Conservation (phyloP, 2,113 vertebrate species). For the Pseudorhombus dupliciocellatus region DNA sequence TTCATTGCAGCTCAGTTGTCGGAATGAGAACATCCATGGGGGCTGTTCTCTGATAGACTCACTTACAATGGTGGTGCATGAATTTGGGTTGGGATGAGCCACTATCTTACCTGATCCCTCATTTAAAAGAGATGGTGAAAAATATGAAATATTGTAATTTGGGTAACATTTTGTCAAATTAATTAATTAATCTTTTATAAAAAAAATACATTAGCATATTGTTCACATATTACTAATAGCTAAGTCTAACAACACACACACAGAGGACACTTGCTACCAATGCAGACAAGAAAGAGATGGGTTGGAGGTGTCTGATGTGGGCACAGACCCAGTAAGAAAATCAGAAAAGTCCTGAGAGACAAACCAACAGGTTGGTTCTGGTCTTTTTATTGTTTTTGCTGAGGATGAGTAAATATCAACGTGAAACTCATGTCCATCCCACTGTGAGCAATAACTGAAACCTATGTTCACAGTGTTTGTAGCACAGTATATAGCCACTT, state of each 20-base stretch:
- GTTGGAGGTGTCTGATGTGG: too few species aligned
- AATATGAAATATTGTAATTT: too few species aligned
- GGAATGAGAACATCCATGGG: background rate
- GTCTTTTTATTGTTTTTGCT: background rate
- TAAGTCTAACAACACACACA: too few species aligned
- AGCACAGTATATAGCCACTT: background rate
- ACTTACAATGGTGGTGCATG: background rate
- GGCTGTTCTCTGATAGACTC: slow-evolving; percentile 18
- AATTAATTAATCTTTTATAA: too few species aligned
- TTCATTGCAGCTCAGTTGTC: slow-evolving; percentile 35
- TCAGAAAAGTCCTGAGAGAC: background rate
- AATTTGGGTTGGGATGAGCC: background rate
- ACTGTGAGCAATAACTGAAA: background rate
- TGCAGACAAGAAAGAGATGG: too few species aligned
- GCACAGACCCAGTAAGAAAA: background rate
- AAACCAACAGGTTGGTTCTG: background rate
- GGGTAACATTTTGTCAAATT: too few species aligned
- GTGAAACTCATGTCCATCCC: too few species aligned
- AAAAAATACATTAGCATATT: too few species aligned
- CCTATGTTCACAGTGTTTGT: background rate
- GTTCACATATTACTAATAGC: too few species aligned
- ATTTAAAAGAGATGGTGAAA: too few species aligned
- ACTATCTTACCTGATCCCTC: too few species aligned
- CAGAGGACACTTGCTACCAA: too few species aligned
- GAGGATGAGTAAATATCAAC: background rate